Base-by-base conservation (phyloP, 2,888 invertebrate genomes). In the Epirrhoe tristata region DNA sequence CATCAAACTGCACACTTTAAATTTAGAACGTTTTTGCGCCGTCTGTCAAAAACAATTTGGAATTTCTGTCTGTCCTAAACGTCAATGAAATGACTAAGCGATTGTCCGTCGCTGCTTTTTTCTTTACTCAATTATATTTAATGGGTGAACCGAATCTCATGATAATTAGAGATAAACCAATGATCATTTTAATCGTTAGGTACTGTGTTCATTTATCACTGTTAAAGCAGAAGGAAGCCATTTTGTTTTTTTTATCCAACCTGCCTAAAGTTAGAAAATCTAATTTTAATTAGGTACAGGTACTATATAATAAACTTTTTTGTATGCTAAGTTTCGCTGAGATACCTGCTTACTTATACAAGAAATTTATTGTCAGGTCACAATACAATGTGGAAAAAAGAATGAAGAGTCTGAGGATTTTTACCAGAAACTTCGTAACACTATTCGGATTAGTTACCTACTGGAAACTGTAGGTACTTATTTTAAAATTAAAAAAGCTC, bases 401-500 rank as follows among this genome's bases (percentile, higher is more conserved):
- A 24, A 2, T 24, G 24, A 24, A n/a, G n/a, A n/a, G n/a, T n/a
- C n/a, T 24, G 24, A 2, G 24, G 24, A 3, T 24, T 24, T 24
- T 24, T 24, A 24, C 24, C 24, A 24, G 24, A n/a, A n/a, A n/a
- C n/a, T n/a, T n/a, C 24, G 24, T 24, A 24, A 24, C n/a, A n/a
- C 24, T 24, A 24, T 24, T 24, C 24, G 3, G 3, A 24, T 3
- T 1, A 24, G 24, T n/a, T n/a, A n/a, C n/a, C n/a, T n/a, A n/a
- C 36, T 3, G 6, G 6, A 36, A 8, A 36, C 10, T n/a, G 36
- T 36, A 36, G 6, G 2, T 36, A 6, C 1, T 1, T 36, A 46
- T 6, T n/a, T 6, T 6, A n/a, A n/a, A 14, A 46, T 46, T 5
- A 1, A 48, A 16, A 1, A 43, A 48, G 8, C 77, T 74, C 80